Evolutionary conservation across 2,797 vertebrate species (phyloP), one percentile per base, ranked within the genome.

Genomic region (Chromobotia macracanthus): DNA sequence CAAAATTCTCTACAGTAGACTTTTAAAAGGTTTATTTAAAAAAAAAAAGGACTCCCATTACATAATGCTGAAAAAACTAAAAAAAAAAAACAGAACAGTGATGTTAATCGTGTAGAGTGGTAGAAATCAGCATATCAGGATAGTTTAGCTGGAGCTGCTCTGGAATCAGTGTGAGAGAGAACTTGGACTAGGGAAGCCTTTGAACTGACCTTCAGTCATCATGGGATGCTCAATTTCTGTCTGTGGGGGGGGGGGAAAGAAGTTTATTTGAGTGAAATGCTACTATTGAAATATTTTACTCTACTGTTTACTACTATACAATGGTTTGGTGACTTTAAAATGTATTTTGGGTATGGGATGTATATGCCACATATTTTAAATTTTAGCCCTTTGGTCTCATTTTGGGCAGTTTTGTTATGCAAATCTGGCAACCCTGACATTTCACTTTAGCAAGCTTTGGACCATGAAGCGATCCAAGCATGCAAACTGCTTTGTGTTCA

Each of bases 171-270:
- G 92, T 74, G 92, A 91, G 60, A 93, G 88, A 53, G 93, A 89
- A 19, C 90, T 89, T 0, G 93, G 93, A 35, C 93, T 94, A 71
- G 93, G 90, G 83, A 93, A 91, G 71, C 93, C 92, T 83, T 90
- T 89, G 88, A 92, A 94, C 63, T 87, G 90, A 56, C 90, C 65
- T 35, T 94, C 93, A 76, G 91, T 82, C 87, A 92, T 80, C 66
- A 84, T 85, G 5, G 91, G 86, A 71, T 90, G 77, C 75, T 93
- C 91, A 16, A 87, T 69, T 85, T 94, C 93, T 75, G 82, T 84
- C 92, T 94, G 87, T 65, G 55, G 77, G 84, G 79, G 80, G 19
- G 79, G 80, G 19, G 79, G 83, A 46, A 25, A 12, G 63, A 73
- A 25, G 16, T 21, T 9, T 10, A 44, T 44, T 44, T 44, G 10